A percentile compares a stretch with the other conserved stretches of the same genome.
Conservation (phyloP, 2,113 vertebrate species). For the Hypomesus transpacificus region DNA sequence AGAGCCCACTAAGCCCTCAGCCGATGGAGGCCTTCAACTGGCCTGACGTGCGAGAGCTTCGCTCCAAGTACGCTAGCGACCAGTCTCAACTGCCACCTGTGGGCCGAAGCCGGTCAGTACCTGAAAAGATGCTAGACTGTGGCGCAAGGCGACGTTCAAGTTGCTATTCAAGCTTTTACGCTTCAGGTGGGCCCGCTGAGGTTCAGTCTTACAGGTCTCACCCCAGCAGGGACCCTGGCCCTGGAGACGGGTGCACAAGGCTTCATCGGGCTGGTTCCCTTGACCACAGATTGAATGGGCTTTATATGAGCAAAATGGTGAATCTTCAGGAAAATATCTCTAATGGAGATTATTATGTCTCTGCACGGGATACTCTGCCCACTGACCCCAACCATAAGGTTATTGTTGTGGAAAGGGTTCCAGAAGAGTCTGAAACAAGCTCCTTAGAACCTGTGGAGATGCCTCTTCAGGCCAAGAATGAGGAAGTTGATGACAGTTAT, state of each 20-base stretch:
- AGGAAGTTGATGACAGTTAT: conserved; percentile 39
- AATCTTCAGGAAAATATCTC: conserved; percentile 27
- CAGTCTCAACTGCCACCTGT: conserved; percentile 1
- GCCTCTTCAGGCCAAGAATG: neutral
- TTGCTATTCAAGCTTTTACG: conserved; percentile 34
- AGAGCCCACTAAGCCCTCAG: conserved; percentile 65
- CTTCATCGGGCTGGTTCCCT: conserved; percentile 57
- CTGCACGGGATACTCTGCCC: conserved; percentile 65
- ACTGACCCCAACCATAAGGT: conserved; percentile 57
- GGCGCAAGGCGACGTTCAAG: conserved; percentile 52
- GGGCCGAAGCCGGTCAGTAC: conserved; percentile 48
- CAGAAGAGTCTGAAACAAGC: conserved; percentile 56
- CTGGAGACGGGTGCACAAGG: neutral
- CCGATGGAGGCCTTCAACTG: conserved; percentile 75
- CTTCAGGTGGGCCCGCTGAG: neutral
- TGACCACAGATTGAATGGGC: conserved; percentile 44
- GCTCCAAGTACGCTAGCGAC: conserved; percentile 71
- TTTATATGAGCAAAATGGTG: conserved; percentile 32
- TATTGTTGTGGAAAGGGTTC: conserved; percentile 75
- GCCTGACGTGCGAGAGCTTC: conserved; percentile 83
- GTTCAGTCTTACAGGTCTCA: neutral
- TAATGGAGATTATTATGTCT: conserved; percentile 55
- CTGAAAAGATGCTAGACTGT: conserved; percentile 61
- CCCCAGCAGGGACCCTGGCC: neutral
- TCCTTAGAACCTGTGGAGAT: neutral